Evolutionary conservation across 1,140 invertebrate species (phyloP), one percentile per base, ranked within the genome.

Genomic region (Drosophila sechellia): DNA sequence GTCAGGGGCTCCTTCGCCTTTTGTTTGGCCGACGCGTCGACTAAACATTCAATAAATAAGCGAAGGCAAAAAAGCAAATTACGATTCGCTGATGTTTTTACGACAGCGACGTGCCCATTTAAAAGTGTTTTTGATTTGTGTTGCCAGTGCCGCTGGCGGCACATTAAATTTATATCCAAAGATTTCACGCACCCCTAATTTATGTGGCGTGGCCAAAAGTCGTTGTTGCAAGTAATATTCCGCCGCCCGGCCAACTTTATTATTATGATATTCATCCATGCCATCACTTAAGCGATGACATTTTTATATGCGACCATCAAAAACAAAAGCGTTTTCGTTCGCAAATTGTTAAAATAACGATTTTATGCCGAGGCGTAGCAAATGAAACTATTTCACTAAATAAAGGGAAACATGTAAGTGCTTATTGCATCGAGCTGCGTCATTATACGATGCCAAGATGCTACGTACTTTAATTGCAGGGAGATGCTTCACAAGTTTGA

Each of bases 51-150:
- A 86, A 86, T 86, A 86, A 86, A 86, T 86, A 86, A 87, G 31
- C 11, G 42, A 45, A 45, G 10, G 85, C 72, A 59, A 53, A 13
- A 35, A 50, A 74, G 75, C 63, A 79, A 81, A 87, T 86, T 79
- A 86, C 71, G 80, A 86, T 81, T 85, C 80, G 81, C 77, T 86
- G 81, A 86, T 81, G 77, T 87, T 87, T 86, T 86, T 86, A 86
- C 75, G 84, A 77, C 79, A 48, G 79, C 74, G 75, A 86, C 81
- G 81, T 86, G 83, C 69, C 70, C 79, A 72, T 87, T 87, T 87
- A 87, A 86, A 87, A 83, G 69, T 78, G 75, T 77, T 87, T 86
- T 86, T 85, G 66, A 73, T 81, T 81, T 81, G 77, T 81, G 75
- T 81, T 64, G 52, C 56, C 61, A 58, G 13, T 66, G 65, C 55